phyloP scores from a whole-genome alignment of 2,888 invertebrate species.

The Macaria liturata region DNA sequence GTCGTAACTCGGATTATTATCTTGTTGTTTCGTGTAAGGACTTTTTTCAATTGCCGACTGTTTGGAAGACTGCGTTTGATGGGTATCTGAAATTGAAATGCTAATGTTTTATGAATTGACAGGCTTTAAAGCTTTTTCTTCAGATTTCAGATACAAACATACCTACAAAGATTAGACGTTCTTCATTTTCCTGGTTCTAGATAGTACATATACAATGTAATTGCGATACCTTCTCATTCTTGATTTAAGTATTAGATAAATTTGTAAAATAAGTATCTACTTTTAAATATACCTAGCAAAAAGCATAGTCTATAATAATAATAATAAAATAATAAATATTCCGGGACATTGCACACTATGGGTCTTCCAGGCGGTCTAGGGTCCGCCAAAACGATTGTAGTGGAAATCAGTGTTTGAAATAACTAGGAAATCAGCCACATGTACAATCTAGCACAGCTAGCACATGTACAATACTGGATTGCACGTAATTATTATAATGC shows the following conservation, averaged over 20 bases:
- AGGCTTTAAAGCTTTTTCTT: not conserved
- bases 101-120: slow-evolving; percentile 4
- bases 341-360: no score
- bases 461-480: slow-evolving; percentile 23
- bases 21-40: slow-evolving; percentile 36
- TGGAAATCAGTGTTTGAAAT: not conserved
- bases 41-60: slow-evolving; percentile 36
- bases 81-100: slow-evolving; percentile 16
- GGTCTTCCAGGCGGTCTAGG: no score
- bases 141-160: not conserved
- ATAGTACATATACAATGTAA: no score
- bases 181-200: no score
- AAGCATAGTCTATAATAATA: no score
- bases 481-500: slow-evolving; percentile 31
- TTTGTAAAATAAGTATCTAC: no score
- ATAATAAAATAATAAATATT: no score
- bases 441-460: slow-evolving; percentile 3
- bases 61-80: slow-evolving; percentile 19
- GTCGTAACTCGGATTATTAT: slow-evolving; percentile 38
- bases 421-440: slow-evolving; percentile 3
- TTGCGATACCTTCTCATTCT: no score
- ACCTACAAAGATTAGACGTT: no score
- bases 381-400: no score
- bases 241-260: no score
- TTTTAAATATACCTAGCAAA: no score